Base-by-base conservation (phyloP, 2,888 invertebrate species). In the Galerucella nymphaeae region DNA sequence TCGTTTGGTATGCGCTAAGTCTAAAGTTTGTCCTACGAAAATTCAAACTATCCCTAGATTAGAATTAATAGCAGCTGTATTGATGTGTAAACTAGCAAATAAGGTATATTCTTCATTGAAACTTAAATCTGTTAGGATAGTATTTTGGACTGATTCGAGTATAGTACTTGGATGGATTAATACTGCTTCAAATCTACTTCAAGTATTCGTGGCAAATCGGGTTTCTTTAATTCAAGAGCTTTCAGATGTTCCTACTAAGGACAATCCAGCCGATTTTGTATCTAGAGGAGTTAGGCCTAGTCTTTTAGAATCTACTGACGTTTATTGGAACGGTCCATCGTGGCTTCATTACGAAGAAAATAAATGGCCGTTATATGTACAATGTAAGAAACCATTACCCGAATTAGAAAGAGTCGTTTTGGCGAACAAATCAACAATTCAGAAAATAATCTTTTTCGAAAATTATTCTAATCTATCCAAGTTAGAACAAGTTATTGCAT, bases 161-260 rank as follows among this genome's bases (percentile, higher is more conserved):
- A 53, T 66, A 16, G 63, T 63, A 6, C n/a, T 63, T 5, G 63
- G 63, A 16, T 63, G 63, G 63, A 63, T 63, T 16, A 63, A 63
- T 14, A 69, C 50, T 3, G 0, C 63, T n/a, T 59, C 71, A 30
- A 71, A 66, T 38, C 20, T 16, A 23, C 48, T 75, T 30, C 71
- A 74, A 59, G 66, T 69, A 42, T 74, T 75, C 67, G 73, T 75
- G 5, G 71, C 71, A 2, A 73, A 75, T 74, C 71, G 75, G 5
- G 70, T 73, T 16, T 20, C 53, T 6, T 13, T 4, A 14, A 73
- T 75, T 53, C 66, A 75, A 59, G 71, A 75, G 50, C 23, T 71
- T 8, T 42, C 65, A n/a, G 38, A 62, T 45, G 76, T 76, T 13
- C 71, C 70, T 10, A 67, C 72, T 20, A 20, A 20, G 23, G 23